phyloP scores from a whole-genome alignment of 2,113 vertebrate species.

The Coryphaenoides rupestris region DNA sequence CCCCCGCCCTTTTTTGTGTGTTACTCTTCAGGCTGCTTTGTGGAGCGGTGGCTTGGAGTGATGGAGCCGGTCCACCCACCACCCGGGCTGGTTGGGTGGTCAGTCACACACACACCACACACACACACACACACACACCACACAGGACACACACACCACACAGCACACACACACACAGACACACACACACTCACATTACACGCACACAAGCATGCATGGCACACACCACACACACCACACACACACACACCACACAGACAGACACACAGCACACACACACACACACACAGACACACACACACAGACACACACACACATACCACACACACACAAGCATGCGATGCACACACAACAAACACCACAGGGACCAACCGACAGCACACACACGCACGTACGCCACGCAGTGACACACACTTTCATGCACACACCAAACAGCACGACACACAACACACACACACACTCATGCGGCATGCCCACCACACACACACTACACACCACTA shows the following conservation, averaged over 20 bases:
- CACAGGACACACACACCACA: background rate
- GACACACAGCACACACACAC: slow-evolving; percentile 3
- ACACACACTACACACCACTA: background rate
- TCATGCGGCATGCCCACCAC: background rate
- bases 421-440: too few relatives aligned
- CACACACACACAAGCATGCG: too few relatives aligned
- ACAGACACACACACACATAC: too few relatives aligned
- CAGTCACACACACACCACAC: slow-evolving; percentile 3
- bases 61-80: slow-evolving; percentile 29
- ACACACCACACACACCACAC: background rate
- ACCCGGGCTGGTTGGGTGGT: slow-evolving; percentile 39
- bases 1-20: slow-evolving; percentile 20
- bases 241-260: background rate
- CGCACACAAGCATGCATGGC: background rate
- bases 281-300: too few relatives aligned
- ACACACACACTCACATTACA: background rate
- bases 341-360: too few relatives aligned
- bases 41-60: slow-evolving; percentile 35
- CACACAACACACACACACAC: too few relatives aligned
- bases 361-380: too few relatives aligned
- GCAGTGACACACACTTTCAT: too few relatives aligned
- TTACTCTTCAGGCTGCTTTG: slow-evolving; percentile 34
- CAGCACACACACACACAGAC: background rate
- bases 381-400: too few relatives aligned
- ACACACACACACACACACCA: background rate